Evolutionary conservation across 2,113 vertebrate genomes (phyloP).

Genomic region (Pao palembangensis): DNA sequence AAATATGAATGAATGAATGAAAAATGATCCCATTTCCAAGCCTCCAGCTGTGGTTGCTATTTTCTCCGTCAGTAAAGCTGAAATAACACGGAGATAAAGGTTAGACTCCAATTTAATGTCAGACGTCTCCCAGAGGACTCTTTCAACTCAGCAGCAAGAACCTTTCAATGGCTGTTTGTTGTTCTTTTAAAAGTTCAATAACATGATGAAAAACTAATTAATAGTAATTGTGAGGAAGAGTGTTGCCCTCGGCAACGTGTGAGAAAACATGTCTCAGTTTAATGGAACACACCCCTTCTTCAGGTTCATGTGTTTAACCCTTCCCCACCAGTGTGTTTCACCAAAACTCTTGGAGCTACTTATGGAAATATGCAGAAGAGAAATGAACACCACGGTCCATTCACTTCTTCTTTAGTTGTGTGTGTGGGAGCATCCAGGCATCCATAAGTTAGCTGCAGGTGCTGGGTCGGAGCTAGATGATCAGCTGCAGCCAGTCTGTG

Average conservation of each 20-base stretch:
- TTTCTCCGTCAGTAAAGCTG: conserved; percentile 46
- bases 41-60: conserved; percentile 8
- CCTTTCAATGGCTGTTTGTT: conserved; percentile 63
- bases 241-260: conserved; percentile 66
- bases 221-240: conserved; percentile 74
- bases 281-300: conserved; percentile 55
- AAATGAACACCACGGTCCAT: too few relatives aligned
- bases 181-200: conserved; percentile 78
- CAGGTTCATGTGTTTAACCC: conserved; percentile 36
- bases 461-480: too few relatives aligned
- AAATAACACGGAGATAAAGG: conserved; percentile 53
- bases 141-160: conserved; percentile 14
- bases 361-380: too few relatives aligned
- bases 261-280: conserved; percentile 70
- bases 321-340: conserved; percentile 10
- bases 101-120: conserved; percentile 59
- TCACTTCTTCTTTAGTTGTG: too few relatives aligned
- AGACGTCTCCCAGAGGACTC: conserved; percentile 48
- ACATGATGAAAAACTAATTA: conserved; percentile 76
- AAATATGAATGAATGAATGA: too few relatives aligned
- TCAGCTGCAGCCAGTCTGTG: too few relatives aligned
- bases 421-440: too few relatives aligned
- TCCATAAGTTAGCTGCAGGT: too few relatives aligned
- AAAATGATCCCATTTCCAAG: conserved; percentile 1
- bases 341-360: neutral